Conservation (phyloP, 2,888 invertebrate species). For the Dolichopus griseipennis region DNA sequence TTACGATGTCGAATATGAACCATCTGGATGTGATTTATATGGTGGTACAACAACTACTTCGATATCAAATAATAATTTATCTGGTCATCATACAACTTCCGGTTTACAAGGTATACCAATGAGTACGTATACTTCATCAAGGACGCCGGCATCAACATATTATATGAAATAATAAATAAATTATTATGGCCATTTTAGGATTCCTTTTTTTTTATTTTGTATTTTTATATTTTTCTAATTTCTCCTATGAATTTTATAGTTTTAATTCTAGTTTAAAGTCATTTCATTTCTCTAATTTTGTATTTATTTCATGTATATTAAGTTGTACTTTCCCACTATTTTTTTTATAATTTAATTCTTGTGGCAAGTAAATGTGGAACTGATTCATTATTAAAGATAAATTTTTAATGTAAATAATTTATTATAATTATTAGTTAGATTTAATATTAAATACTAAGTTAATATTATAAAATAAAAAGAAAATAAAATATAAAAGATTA, state of each 20-base stretch:
- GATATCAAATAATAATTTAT: conserved; percentile 48
- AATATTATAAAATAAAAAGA: too few relatives aligned
- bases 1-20: conserved; percentile 82
- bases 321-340: too few relatives aligned
- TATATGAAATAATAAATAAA: conserved; percentile 37
- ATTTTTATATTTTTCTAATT: background rate
- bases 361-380: too few relatives aligned
- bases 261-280: too few relatives aligned
- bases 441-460: too few relatives aligned
- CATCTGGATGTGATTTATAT: conserved; percentile 47
- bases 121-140: conserved; percentile 72
- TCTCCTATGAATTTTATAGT: background rate
- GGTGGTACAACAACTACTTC: conserved; percentile 45
- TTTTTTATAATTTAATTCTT: too few relatives aligned
- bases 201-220: background rate
- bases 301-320: too few relatives aligned
- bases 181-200: background rate
- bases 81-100: conserved; percentile 24
- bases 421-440: too few relatives aligned
- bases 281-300: too few relatives aligned
- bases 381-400: too few relatives aligned
- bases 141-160: conserved; percentile 51
- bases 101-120: conserved; percentile 64
- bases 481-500: too few relatives aligned
- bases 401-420: too few relatives aligned